Evolutionary conservation across 2,888 invertebrate genomes (phyloP).

Genomic region (Orchestes rusci): DNA sequence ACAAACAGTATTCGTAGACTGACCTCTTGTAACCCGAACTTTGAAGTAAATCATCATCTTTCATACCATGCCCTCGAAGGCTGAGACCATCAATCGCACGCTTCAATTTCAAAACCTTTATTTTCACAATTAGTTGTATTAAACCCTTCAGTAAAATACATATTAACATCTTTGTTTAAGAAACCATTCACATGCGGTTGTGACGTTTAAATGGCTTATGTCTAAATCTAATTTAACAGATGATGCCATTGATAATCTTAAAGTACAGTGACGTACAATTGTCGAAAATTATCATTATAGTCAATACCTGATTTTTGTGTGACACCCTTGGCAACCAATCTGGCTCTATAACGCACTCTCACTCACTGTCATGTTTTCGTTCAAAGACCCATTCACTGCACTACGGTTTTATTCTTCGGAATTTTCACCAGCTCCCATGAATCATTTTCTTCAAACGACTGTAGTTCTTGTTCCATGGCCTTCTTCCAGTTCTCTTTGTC

Average conservation of each 20-base stretch:
- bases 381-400: slow-evolving; percentile 33
- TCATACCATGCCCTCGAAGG: slow-evolving; percentile 22
- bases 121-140: slow-evolving; percentile 6
- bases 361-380: slow-evolving; percentile 20
- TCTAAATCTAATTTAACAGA: slow-evolving; percentile 24
- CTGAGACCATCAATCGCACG: slow-evolving; percentile 27
- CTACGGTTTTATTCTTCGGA: no score
- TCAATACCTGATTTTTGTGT: slow-evolving; percentile 27
- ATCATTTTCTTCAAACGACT: slow-evolving; percentile 30
- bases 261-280: no score
- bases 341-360: slow-evolving; percentile 26
- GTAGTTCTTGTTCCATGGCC: no score
- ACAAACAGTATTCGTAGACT: no score
- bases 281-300: slow-evolving; percentile 29
- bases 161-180: slow-evolving; percentile 26
- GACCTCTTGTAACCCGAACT: slow-evolving; percentile 20
- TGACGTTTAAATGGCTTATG: slow-evolving; percentile 26
- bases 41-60: slow-evolving; percentile 15
- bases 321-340: slow-evolving; percentile 30
- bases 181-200: slow-evolving; percentile 31
- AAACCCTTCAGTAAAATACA: slow-evolving; percentile 26
- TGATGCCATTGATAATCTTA: no score
- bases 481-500: no score
- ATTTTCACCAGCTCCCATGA: slow-evolving; percentile 32
- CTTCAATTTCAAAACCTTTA: slow-evolving; percentile 20